Conservation (phyloP, 2,113 vertebrate species). For the Numida meleagris region DNA sequence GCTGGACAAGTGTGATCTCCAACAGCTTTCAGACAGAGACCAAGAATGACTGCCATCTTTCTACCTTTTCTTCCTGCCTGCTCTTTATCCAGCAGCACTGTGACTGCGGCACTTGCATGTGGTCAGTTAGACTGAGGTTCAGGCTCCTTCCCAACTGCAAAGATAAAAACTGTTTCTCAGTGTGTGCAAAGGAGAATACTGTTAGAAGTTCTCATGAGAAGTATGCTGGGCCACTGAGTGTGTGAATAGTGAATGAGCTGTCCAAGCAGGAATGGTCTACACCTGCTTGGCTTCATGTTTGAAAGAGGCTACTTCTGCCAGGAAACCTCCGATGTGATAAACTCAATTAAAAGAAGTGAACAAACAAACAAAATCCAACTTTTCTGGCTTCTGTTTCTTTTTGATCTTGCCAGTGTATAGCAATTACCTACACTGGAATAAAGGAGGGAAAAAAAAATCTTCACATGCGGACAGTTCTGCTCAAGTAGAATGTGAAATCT, state of each 20-base stretch:
- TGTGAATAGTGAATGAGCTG: background rate
- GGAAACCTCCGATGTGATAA: background rate
- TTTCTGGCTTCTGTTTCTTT: background rate
- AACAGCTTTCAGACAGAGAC: rapidly evolving
- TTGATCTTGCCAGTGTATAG: background rate
- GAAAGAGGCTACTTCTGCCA: rapidly evolving
- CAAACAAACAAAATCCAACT: background rate
- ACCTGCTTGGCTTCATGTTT: background rate
- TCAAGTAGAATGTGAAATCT: background rate
- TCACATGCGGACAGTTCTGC: background rate
- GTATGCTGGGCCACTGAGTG: background rate
- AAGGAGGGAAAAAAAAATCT: background rate
- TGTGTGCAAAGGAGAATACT: background rate
- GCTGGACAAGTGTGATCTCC: background rate
- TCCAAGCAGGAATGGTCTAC: background rate
- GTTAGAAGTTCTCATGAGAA: background rate
- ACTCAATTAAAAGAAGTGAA: background rate
- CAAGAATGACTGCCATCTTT: background rate
- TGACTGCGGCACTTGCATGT: background rate
- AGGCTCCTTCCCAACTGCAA: background rate
- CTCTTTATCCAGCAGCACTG: background rate
- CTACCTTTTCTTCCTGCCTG: background rate
- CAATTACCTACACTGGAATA: background rate
- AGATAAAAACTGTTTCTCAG: background rate
- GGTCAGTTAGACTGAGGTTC: background rate